A percentile compares a stretch with the other conserved stretches of the same genome.
Evolutionary conservation across 64 coral and sea anemone genomes (phyloP).

Genomic region (Stichodactyla mertensii): DNA sequence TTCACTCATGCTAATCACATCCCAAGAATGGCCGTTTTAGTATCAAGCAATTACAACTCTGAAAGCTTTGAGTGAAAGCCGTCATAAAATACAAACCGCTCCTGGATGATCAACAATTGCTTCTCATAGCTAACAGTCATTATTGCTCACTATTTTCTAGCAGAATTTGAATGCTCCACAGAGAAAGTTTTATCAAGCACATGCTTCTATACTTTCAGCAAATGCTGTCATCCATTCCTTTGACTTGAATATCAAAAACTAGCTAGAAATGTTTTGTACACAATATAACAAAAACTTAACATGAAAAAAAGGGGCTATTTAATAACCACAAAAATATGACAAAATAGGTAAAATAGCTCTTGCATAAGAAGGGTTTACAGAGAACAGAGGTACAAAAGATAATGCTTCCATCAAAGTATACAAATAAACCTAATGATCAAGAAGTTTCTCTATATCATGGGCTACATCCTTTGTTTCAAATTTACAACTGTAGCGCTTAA

Average conservation of each 20-base stretch:
- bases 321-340: no score
- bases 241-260: not conserved
- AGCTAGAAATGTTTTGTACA: not conserved
- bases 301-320: no score
- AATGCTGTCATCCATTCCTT: not conserved
- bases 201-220: not conserved
- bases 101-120: not conserved
- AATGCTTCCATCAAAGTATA: no score
- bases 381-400: no score
- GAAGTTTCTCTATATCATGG: conserved; percentile 74
- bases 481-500: conserved; percentile 57
- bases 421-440: no score
- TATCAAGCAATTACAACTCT: conserved; percentile 9
- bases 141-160: not conserved
- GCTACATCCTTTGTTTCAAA: conserved; percentile 63
- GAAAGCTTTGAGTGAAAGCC: not conserved
- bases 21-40: not conserved
- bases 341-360: no score
- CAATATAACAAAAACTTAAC: not conserved
- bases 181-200: not conserved
- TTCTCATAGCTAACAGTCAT: no score
- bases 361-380: no score
- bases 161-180: not conserved
- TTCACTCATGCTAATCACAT: not conserved
- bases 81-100: not conserved